These are phyloP conservation scores for Dryas iulia DNA, from an alignment of 1,140 invertebrate species.

Conservation along the genomic window DNA sequence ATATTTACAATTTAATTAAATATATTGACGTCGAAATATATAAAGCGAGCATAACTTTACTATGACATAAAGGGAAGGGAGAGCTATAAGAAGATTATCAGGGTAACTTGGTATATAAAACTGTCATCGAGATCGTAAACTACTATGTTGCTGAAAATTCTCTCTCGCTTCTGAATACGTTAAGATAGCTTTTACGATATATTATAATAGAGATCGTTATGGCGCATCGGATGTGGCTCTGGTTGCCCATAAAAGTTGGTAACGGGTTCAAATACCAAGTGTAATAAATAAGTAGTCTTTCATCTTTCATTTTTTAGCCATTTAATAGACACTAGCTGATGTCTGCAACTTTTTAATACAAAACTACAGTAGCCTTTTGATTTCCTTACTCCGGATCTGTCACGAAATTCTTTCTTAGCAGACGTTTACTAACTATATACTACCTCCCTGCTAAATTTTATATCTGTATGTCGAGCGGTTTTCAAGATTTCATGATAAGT, in stretches of 20 bases:
- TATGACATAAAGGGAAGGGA: neutral
- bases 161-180: neutral
- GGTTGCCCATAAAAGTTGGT: neutral
- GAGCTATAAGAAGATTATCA: neutral
- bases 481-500: no score
- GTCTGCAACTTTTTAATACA: no score
- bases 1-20: no score
- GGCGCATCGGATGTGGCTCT: neutral
- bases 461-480: no score
- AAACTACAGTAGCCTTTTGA: no score
- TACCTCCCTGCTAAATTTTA: no score
- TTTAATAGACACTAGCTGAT: no score
- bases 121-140: slow-evolving; percentile 3
- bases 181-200: slow-evolving; percentile 1
- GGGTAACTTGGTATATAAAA: slow-evolving; percentile 1
- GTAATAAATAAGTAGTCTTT: no score
- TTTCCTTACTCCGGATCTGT: no score
- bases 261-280: neutral
- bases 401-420: no score
- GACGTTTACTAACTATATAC: no score
- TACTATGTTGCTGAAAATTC: slow-evolving; percentile 3
- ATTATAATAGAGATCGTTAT: neutral
- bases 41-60: neutral
- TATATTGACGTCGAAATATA: neutral
- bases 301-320: no score